Evolutionary conservation across 2,888 invertebrate species (phyloP), one percentile per base, ranked within the genome.

Genomic region (Zaprionus obscuricornis): DNA sequence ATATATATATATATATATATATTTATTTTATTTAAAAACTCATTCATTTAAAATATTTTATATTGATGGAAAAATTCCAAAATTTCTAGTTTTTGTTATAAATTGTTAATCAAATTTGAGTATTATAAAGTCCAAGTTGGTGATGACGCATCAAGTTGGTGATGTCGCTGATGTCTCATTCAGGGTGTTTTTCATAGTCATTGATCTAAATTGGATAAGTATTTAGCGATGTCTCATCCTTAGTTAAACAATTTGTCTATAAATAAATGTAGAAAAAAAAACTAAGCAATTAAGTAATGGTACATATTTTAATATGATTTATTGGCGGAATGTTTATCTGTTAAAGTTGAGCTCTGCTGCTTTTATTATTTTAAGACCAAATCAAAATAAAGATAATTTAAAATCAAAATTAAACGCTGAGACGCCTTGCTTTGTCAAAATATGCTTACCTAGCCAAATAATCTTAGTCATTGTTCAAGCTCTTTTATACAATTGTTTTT

Each of bases 271-370:
- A 26, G 1, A 37, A 24, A n/a, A 49, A 31, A 18, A 43, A 27
- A 43, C 8, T 8, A 1, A 7, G n/a, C n/a, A 36, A 11, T 24
- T 63, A 1, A 54, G 34, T 47, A 37, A 27, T 3, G 3, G 4
- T 29, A 1, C 1, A 10, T 18, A 6, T 1, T 14, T 11, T 1
- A 5, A 2, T 11, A 31, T 22, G 20, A 10, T 2, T 29, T 17
- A 56, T 37, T 52, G 68, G 68, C 68, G 68, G 60, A 62, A 66
- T 49, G 49, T 68, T 64, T 68, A 47, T 70, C 42, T 65, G 63
- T 69, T 49, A 57, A 70, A 79, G 85, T 86, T 86, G 87, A 86
- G 85, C 85, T 86, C 85, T 85, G 77, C 63, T 82, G 81, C 77
- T 64, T 63, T 50, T 79, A 49, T 54, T 45, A 45, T 62, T 58